A percentile compares a stretch with the other conserved stretches of the same genome.
Conservation (phyloP, 1,140 invertebrate species). For the Macrobrachium nipponense region DNA sequence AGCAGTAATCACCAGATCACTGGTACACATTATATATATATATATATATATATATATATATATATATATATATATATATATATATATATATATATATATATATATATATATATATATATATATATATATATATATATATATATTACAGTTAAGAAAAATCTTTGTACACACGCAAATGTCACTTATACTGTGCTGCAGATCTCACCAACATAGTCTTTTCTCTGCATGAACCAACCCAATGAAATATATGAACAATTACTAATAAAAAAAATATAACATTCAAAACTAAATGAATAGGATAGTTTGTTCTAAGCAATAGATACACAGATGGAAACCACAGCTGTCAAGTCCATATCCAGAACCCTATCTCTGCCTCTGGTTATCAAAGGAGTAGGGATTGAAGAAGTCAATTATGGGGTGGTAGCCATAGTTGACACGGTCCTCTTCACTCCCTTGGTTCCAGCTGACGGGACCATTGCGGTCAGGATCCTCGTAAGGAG, state of each 20-base stretch:
- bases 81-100: slow-evolving; percentile 10
- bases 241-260: too few species aligned
- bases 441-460: slow-evolving; percentile 1
- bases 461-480: background rate
- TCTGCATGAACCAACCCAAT: background rate
- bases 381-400: slow-evolving; percentile 65
- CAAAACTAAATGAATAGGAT: too few species aligned
- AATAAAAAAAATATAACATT: too few species aligned
- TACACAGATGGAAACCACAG: too few species aligned
- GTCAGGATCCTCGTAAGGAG: too few species aligned
- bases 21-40: too few species aligned
- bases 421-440: slow-evolving; percentile 81
- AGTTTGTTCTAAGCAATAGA: too few species aligned
- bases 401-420: slow-evolving; percentile 89
- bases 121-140: slow-evolving; percentile 10
- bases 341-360: too few species aligned
- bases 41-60: background rate
- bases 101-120: slow-evolving; percentile 10
- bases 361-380: background rate
- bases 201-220: background rate
- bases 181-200: background rate
- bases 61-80: slow-evolving; percentile 10
- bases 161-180: background rate
- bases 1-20: too few species aligned
- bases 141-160: background rate